Conservation (phyloP, 2,797 vertebrate genomes). For the Heteromormyrus szaboi region DNA sequence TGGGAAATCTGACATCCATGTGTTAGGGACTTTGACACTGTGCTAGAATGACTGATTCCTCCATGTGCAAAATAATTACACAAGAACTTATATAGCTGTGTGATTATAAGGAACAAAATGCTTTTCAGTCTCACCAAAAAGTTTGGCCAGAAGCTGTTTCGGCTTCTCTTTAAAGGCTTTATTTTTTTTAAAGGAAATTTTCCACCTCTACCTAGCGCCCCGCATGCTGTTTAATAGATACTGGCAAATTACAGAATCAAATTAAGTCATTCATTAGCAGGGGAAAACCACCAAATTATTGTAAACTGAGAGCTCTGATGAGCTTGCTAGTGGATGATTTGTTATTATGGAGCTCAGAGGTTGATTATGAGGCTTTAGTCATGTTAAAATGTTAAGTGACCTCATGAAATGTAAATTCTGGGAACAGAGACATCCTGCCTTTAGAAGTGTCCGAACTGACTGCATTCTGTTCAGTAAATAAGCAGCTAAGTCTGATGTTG, state of each 20-base stretch:
- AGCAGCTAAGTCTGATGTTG: not conserved
- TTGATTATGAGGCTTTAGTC: not conserved
- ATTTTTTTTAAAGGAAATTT: not conserved
- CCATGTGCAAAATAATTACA: not conserved
- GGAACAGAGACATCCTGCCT: not conserved
- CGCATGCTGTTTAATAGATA: not conserved
- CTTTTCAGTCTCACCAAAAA: not conserved
- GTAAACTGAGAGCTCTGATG: not conserved
- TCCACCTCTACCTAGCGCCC: not conserved
- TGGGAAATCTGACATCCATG: not conserved
- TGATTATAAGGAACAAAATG: not conserved
- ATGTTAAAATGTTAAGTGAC: not conserved
- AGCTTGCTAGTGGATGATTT: not conserved
- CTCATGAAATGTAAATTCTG: not conserved
- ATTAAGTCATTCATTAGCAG: not conserved
- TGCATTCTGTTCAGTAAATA: not conserved
- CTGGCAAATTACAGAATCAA: not conserved
- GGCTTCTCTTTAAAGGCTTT: not conserved
- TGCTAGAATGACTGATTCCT: not conserved
- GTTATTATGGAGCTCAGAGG: not conserved
- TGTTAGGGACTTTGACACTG: not conserved
- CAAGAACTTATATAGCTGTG: not conserved
- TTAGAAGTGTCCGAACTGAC: not conserved
- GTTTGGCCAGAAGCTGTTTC: not conserved
- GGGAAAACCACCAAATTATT: not conserved